A percentile compares a stretch with the other conserved stretches of the same genome.
Evolutionary conservation across 2,113 vertebrate genomes (phyloP).

Genomic region (Amblyopsis rosae): DNA sequence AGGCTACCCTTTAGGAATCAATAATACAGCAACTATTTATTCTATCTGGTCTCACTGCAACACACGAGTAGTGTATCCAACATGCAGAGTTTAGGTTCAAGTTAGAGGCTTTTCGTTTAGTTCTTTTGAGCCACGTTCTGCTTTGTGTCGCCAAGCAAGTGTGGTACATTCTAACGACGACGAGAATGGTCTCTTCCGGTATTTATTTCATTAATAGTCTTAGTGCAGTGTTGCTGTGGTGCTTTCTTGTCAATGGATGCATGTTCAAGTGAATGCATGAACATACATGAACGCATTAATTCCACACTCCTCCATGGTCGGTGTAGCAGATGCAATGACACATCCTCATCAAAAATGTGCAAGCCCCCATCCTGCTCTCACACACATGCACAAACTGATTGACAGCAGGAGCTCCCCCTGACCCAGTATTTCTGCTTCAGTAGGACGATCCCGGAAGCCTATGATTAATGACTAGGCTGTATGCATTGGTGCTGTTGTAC

Average conservation of each 20-base stretch:
- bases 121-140: too few relatives aligned
- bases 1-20: background rate
- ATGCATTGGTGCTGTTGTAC: constrained; percentile 61
- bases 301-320: constrained; percentile 50
- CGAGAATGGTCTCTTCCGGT: too few relatives aligned
- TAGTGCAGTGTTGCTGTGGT: constrained; percentile 43
- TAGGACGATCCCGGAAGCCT: constrained; percentile 70
- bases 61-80: too few relatives aligned
- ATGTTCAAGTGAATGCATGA: too few relatives aligned
- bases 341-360: constrained; percentile 57
- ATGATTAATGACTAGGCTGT: constrained; percentile 73
- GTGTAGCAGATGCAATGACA: constrained; percentile 65
- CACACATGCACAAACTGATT: constrained; percentile 62
- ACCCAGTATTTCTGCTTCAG: constrained; percentile 77
- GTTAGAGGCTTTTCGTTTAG: too few relatives aligned
- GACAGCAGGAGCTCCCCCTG: constrained; percentile 77
- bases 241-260: constrained; percentile 48
- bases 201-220: constrained; percentile 43
- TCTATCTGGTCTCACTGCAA: background rate
- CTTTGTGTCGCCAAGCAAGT: too few relatives aligned
- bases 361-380: constrained; percentile 21
- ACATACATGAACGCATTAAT: constrained; percentile 66
- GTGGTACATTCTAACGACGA: too few relatives aligned
- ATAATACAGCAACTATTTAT: background rate
- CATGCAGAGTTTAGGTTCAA: too few relatives aligned